Percentiles rank a stretch among this genome's conserved stretches.
Evolutionary conservation across 2,113 vertebrate genomes (phyloP).

Genomic region (Poecile atricapillus): DNA sequence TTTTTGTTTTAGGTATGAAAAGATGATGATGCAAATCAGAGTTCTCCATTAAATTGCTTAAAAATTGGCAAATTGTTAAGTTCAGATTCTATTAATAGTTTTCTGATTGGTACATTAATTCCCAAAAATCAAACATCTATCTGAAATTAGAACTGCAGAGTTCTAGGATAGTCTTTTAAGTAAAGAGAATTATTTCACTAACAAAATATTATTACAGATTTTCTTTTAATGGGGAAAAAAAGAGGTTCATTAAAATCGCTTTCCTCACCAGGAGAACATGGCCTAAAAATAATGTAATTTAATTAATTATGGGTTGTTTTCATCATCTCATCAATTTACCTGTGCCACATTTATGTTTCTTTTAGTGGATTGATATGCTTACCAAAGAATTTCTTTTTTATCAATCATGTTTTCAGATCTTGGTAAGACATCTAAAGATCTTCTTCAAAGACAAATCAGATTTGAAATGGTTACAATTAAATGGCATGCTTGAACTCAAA

Average conservation of each 20-base stretch:
- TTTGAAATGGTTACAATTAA: background rate
- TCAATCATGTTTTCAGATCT: background rate
- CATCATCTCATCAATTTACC: background rate
- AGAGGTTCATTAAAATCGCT: background rate
- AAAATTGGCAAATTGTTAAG: background rate
- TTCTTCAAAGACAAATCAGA: background rate
- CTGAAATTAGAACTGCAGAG: background rate
- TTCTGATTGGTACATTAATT: background rate
- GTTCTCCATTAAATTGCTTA: background rate
- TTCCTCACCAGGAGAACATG: background rate
- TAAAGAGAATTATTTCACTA: background rate
- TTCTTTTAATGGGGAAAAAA: background rate
- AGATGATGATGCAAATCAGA: background rate
- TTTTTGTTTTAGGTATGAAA: background rate
- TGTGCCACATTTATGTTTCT: background rate
- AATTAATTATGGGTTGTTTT: background rate
- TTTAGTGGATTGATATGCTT: background rate
- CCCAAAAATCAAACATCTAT: background rate
- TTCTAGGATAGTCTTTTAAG: background rate
- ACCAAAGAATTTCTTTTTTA: background rate
- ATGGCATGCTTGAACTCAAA: background rate
- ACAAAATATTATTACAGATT: background rate
- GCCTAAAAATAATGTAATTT: background rate
- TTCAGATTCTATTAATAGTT: background rate
- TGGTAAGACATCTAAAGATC: background rate